Evolutionary conservation across 2,888 invertebrate species (phyloP).

Genomic region (Hirtodrosophila trivittata): DNA sequence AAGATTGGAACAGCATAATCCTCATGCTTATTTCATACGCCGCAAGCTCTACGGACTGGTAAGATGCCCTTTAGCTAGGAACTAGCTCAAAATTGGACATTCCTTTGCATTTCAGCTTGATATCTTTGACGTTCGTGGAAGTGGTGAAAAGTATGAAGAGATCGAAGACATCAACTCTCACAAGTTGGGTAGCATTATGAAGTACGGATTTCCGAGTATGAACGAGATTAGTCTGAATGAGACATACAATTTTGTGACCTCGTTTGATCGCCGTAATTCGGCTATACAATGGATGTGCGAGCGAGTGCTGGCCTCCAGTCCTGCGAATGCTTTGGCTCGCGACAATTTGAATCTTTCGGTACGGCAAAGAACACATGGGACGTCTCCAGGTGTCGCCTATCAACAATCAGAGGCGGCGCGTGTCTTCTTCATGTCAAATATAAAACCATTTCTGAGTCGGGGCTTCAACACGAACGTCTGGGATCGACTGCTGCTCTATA

Average conservation of each 20-base stretch:
- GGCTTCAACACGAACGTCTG: conserved; percentile 60
- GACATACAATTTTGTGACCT: conserved; percentile 61
- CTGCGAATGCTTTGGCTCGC: neutral
- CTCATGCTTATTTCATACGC: conserved; percentile 68
- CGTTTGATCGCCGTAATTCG: conserved; percentile 69
- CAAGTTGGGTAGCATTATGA: conserved; percentile 60
- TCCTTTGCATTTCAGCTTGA: conserved; percentile 35
- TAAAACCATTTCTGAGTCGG: conserved; percentile 57
- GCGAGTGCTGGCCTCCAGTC: conserved; percentile 33
- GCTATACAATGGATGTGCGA: conserved; percentile 69
- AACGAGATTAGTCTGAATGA: conserved; percentile 66
- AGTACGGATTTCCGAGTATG: conserved; percentile 70
- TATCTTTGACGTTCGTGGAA: conserved; percentile 37
- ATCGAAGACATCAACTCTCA: conserved; percentile 30
- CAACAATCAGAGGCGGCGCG: conserved; percentile 64
- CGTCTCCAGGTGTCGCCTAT: neutral
- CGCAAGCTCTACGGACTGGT: conserved; percentile 64
- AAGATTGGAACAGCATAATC: conserved; percentile 58
- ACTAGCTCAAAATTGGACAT: neutral
- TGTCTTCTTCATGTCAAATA: conserved; percentile 68
- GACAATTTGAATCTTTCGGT: conserved; percentile 7
- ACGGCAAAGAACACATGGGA: neutral
- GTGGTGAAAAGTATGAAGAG: conserved; percentile 3
- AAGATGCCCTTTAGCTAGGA: too few species aligned
- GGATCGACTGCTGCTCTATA: conserved; percentile 51